Base-by-base conservation (phyloP, 2,888 invertebrate species). In the Drosophila prolongata region DNA sequence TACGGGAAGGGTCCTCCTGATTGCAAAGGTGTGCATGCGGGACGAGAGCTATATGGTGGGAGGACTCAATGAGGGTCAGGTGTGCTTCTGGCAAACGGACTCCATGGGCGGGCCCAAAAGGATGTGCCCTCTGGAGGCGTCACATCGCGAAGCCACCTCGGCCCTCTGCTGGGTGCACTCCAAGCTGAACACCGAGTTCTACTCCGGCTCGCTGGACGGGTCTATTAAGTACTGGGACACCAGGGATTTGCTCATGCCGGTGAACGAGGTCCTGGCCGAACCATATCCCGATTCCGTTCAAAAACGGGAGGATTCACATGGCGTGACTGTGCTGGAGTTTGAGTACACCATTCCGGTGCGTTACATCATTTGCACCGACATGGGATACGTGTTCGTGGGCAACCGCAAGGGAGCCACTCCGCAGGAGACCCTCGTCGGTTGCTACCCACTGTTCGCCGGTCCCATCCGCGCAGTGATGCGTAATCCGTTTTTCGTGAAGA, bases 111-210 rank as follows among this genome's bases (percentile, higher is more conserved):
- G 95, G 77, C 96, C 97, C 0, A 94, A 95, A 0, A 95, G 95
- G 47, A 91, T 94, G 44, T 96, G 96, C 67, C 94, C 95, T 0
- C 94, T 97, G 11, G 97, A 97, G 89, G 94, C 94, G 64, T 96
- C 97, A 58, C 98, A 98, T 90, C 86, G 94, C 93, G 98, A 98
- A 91, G 95, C 96, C 0, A 97, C 96, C 1, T 94, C 96, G 64
- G 95, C 96, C 73, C 94, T 97, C 1, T 93, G 97, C 5, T 98
- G 98, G 96, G 96, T 98, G 37, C 96, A 97, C 90, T 98, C 98
- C 0, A 99, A 99, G 93, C 96, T 96, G 0, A 97, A 98, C 30
- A 96, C 96, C 0, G 98, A 99, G 91, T 98, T 98, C 90, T 98
- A 98, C 92, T 97, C 98, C 0, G 94, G 97, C 0, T 97, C 98